Conservation (phyloP, 2,113 vertebrate species). For the Bos indicus region DNA sequence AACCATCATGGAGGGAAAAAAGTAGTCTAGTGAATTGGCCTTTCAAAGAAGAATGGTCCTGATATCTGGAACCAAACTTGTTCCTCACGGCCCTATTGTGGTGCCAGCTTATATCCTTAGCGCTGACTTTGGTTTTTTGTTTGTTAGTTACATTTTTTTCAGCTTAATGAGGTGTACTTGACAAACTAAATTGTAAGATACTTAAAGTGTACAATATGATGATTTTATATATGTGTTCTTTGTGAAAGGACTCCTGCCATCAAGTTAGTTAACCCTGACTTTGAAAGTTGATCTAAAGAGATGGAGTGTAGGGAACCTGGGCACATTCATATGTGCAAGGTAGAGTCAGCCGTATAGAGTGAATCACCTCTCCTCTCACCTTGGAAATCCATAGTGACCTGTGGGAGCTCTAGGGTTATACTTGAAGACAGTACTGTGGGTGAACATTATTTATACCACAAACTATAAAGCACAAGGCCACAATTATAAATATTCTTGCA, state of each 20-base stretch:
- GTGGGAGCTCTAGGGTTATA: not conserved
- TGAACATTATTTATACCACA: not conserved
- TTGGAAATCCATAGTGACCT: not conserved
- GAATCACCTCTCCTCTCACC: not conserved
- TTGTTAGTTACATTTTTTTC: not conserved
- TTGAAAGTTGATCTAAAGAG: not conserved
- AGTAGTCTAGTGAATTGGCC: not conserved
- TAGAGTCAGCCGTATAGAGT: not conserved
- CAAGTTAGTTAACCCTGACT: not conserved
- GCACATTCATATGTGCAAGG: not conserved
- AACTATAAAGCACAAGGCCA: not conserved
- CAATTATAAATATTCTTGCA: not conserved
- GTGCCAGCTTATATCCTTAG: not conserved
- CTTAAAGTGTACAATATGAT: not conserved
- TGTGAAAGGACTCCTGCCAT: not conserved
- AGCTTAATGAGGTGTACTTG: not conserved
- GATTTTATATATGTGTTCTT: not conserved
- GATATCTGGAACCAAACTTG: not conserved
- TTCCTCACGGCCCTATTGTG: not conserved
- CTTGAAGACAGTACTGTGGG: not conserved
- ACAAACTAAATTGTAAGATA: not conserved
- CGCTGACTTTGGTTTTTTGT: not conserved
- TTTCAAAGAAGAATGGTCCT: not conserved
- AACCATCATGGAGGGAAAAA: not conserved
- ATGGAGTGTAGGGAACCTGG: not conserved